These are phyloP conservation scores for Drosophila mettleri DNA, from an alignment of 2,888 invertebrate genomes.

Conservation along the genomic window DNA sequence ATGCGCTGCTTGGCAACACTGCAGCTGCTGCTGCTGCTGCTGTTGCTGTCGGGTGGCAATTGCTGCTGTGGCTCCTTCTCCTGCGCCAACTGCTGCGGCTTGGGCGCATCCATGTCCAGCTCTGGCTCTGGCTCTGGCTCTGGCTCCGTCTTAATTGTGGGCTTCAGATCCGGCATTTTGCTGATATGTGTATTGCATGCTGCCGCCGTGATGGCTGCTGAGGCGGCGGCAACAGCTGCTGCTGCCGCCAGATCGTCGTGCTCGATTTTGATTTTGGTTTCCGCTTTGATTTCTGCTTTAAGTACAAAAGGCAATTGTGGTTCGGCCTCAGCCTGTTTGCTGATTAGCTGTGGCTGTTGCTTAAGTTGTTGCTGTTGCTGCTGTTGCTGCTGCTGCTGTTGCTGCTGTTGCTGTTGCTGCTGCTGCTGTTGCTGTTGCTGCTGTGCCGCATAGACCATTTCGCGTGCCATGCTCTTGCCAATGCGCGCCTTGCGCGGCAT, in stretches of 20 bases:
- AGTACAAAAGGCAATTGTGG: slow-evolving; percentile 78
- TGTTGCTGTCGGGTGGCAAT: background rate
- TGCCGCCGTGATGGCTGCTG: slow-evolving; percentile 31
- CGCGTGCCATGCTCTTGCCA: slow-evolving; percentile 89
- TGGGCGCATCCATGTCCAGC: slow-evolving; percentile 24
- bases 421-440: slow-evolving; percentile 54
- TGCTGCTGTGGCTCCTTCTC: background rate
- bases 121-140: slow-evolving; percentile 81
- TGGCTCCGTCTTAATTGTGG: slow-evolving; percentile 82
- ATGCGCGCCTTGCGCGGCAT: slow-evolving; percentile 86
- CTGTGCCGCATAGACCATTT: slow-evolving; percentile 84
- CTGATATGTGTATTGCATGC: slow-evolving; percentile 65
- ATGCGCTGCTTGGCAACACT: slow-evolving; percentile 64
- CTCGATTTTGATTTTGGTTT: slow-evolving; percentile 84
- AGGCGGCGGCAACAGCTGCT: slow-evolving; percentile 26
- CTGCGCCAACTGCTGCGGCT: slow-evolving; percentile 4
- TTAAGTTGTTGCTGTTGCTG: slow-evolving; percentile 10
- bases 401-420: slow-evolving; percentile 23
- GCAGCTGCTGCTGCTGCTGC: slow-evolving; percentile 9
- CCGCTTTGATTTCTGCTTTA: slow-evolving; percentile 84
- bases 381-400: slow-evolving; percentile 11
- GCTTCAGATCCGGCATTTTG: slow-evolving; percentile 79
- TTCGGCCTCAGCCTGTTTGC: slow-evolving; percentile 31
- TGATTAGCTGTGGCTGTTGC: slow-evolving; percentile 23
- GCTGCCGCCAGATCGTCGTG: slow-evolving; percentile 65